Evolutionary conservation across 2,888 invertebrate genomes (phyloP), one percentile per base, ranked within the genome.

Genomic region (Drosophila stalkeri): DNA sequence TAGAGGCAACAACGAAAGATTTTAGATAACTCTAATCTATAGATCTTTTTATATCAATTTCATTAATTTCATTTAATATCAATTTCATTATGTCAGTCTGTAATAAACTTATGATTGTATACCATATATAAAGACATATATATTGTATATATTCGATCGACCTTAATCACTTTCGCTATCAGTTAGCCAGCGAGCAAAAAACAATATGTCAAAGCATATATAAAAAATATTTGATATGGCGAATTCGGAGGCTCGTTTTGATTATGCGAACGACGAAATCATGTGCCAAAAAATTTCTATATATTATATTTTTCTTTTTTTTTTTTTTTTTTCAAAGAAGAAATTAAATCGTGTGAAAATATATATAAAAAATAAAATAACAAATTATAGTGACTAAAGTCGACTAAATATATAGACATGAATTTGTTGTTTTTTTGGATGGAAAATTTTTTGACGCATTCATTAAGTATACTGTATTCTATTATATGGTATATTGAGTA

Each of bases 251-350:
- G 63, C 39, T n/a, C 64, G 46, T 59, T 73, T 74, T 70, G 61
- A 70, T 77, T 75, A 67, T 52, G 41, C 16, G 39, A 39, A 35
- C 33, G 51, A 33, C 6, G 35, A 51, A 71, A 79, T 86, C 86
- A 84, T 86, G 86, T 83, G 84, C 68, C 77, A 72, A 72, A 81
- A 63, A 35, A 7, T 18, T 47, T 62, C n/a, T 6, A 23, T 47
- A 16, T 16, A 14, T 16, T 27, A 23, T 23, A 1, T 14, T 20
- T 27, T 6, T 1, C 6, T 27, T 27, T 27, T 6, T 1, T 27
- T 27, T 27, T 27, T 49, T 18, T 16, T 47, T 49, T 18, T 33
- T 33, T n/a, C 27, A n/a, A 31, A 33, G 11, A 31, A 33, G 11
- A 63, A 39, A 57, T 33, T 12, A 54, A 31, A 35, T 54, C 54